phyloP scores from a whole-genome alignment of 1,140 invertebrate species.

The Pararge aegeria region DNA sequence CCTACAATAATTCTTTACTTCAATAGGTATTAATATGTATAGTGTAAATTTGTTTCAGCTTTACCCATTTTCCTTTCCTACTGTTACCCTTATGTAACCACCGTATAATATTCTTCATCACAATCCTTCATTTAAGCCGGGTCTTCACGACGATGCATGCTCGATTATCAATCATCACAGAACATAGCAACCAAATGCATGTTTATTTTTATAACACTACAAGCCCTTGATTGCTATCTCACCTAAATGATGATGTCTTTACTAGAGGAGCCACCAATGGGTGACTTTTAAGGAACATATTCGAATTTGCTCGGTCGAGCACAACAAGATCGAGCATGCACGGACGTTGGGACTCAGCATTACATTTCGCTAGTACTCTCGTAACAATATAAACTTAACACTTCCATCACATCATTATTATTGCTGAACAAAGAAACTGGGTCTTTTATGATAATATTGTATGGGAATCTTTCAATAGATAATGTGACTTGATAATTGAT shows the following conservation, averaged over 20 bases:
- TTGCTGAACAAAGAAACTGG: constrained; percentile 36
- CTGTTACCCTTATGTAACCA: constrained; percentile 39
- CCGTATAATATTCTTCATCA: constrained; percentile 30
- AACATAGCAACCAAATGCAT: too few species aligned
- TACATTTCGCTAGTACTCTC: constrained; percentile 26
- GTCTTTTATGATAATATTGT: constrained; percentile 31
- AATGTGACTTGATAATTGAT: constrained; percentile 9
- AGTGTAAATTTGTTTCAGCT: constrained; percentile 71
- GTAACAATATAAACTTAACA: constrained; percentile 34
- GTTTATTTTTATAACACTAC: too few species aligned
- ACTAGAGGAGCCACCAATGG: too few species aligned
- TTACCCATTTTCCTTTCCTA: constrained; percentile 39
- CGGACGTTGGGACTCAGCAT: too few species aligned
- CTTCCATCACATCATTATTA: constrained; percentile 17
- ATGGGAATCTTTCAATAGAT: constrained; percentile 35
- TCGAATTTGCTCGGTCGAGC: too few species aligned
- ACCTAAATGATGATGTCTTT: too few species aligned
- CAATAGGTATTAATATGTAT: constrained; percentile 63
- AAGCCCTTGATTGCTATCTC: too few species aligned
- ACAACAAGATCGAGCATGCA: too few species aligned
- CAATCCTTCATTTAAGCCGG: constrained; percentile 49
- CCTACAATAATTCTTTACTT: constrained; percentile 72
- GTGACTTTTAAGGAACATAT: too few species aligned
- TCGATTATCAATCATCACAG: too few species aligned
- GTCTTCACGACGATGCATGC: too few species aligned